phyloP scores from a whole-genome alignment of 1,140 invertebrate species.

The Bombus balteatus region DNA sequence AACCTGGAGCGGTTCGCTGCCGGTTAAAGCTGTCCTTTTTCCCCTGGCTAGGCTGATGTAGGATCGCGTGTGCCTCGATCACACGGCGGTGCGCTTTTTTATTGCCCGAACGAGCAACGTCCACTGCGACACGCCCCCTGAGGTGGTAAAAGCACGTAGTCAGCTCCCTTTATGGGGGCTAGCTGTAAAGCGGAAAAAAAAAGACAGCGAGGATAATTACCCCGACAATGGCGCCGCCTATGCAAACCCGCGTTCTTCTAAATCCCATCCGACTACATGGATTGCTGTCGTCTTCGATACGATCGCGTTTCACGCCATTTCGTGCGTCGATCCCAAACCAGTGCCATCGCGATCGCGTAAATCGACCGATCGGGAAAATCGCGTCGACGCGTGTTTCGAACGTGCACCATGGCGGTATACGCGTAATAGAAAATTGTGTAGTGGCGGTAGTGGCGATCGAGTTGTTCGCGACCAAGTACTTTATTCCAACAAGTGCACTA shows the following conservation, averaged over 20 bases:
- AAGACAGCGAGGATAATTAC: constrained; percentile 69
- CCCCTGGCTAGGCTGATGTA: constrained; percentile 43
- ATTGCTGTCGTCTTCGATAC: background rate
- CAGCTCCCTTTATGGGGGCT: constrained; percentile 63
- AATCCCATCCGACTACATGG: constrained; percentile 23
- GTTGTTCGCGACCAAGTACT: constrained; percentile 24
- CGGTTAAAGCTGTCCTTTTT: constrained; percentile 35
- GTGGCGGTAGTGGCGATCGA: constrained; percentile 7
- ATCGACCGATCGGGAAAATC: too few relatives aligned
- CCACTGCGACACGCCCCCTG: constrained; percentile 56
- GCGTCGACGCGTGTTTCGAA: background rate
- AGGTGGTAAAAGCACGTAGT: constrained; percentile 66
- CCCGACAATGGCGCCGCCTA: constrained; percentile 54
- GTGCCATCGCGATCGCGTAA: too few relatives aligned
- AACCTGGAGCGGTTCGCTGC: constrained; percentile 40
- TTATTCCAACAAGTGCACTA: constrained; percentile 29
- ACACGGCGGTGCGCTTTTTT: constrained; percentile 67
- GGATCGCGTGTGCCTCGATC: constrained; percentile 59
- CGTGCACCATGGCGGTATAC: background rate
- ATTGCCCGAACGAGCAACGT: constrained; percentile 68
- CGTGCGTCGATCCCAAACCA: background rate
- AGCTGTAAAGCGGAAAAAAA: constrained; percentile 66
- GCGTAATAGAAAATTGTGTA: background rate
- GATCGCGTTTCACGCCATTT: background rate
- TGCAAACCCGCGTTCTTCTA: constrained; percentile 34